Percentiles rank a stretch among this genome's conserved stretches.
Evolutionary conservation across 2,113 vertebrate species (phyloP).

Genomic region (Piprites chloris): DNA sequence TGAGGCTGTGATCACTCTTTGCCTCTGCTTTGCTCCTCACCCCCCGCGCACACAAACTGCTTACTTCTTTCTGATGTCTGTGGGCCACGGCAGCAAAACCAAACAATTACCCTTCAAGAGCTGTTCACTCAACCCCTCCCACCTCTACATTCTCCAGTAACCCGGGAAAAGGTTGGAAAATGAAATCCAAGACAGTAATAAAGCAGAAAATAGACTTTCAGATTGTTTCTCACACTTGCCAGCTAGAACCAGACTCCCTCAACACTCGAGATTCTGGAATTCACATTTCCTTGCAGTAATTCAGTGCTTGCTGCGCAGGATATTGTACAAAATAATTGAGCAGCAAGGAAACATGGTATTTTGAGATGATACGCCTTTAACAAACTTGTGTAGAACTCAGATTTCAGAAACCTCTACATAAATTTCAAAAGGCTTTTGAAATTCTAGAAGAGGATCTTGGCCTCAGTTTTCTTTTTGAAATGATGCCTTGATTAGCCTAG

Average conservation of each 20-base stretch:
- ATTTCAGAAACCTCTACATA: not conserved
- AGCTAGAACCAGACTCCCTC: not conserved
- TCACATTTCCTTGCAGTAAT: not conserved
- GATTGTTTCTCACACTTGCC: not conserved
- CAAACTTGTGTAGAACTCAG: not conserved
- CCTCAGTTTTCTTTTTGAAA: not conserved
- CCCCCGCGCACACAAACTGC: not conserved
- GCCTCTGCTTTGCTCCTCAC: not conserved
- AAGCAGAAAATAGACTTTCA: not conserved
- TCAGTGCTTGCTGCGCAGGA: not conserved
- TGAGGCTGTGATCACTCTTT: rapidly evolving
- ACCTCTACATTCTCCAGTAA: not conserved
- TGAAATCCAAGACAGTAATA: not conserved
- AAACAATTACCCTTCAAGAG: not conserved
- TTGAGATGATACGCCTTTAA: not conserved
- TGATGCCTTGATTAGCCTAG: not conserved
- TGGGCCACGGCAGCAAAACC: not conserved
- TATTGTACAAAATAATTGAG: not conserved
- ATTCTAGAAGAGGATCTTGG: not conserved
- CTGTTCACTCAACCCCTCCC: not conserved
- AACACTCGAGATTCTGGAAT: not conserved
- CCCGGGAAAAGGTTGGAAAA: not conserved
- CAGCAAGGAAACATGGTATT: not conserved
- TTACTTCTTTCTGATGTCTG: not conserved
- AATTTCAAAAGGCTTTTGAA: slow-evolving; percentile 40